These are phyloP conservation scores for Drosophila kikkawai DNA, from an alignment of 1,140 invertebrate species.

Conservation along the genomic window DNA sequence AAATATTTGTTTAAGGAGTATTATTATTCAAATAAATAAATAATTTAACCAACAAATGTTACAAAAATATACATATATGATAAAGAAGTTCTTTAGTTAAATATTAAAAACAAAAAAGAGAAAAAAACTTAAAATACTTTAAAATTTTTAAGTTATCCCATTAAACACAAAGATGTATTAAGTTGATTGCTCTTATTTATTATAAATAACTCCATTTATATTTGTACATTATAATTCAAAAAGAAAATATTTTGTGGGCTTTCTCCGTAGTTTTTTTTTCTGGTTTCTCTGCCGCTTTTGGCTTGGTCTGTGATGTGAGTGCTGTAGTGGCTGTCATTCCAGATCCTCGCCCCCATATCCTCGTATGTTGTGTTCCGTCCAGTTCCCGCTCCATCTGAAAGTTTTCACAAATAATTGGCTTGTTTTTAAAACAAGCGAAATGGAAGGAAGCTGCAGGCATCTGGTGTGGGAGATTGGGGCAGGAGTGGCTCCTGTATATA, in stretches of 20 bases:
- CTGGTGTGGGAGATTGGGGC: constrained; percentile 20
- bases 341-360: constrained; percentile 11
- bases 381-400: constrained; percentile 19
- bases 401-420: constrained; percentile 72
- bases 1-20: too few species aligned
- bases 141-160: not conserved
- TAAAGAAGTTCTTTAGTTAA: too few species aligned
- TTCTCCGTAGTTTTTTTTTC: not conserved
- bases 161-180: not conserved
- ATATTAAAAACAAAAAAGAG: too few species aligned
- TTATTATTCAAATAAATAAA: too few species aligned
- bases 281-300: constrained; percentile 25
- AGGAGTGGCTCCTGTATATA: constrained; percentile 11
- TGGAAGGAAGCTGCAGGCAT: constrained; percentile 26
- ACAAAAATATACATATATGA: too few species aligned
- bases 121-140: too few species aligned
- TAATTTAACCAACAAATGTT: too few species aligned
- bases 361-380: not conserved
- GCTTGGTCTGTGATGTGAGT: constrained; percentile 16
- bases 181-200: not conserved
- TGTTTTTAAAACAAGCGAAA: constrained; percentile 63
- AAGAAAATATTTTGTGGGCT: not conserved
- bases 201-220: not conserved
- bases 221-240: not conserved
- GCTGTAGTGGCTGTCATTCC: constrained; percentile 17